These are phyloP conservation scores for Sandelia bainsii DNA, from an alignment of 2,797 vertebrate species.

Conservation along the genomic window DNA sequence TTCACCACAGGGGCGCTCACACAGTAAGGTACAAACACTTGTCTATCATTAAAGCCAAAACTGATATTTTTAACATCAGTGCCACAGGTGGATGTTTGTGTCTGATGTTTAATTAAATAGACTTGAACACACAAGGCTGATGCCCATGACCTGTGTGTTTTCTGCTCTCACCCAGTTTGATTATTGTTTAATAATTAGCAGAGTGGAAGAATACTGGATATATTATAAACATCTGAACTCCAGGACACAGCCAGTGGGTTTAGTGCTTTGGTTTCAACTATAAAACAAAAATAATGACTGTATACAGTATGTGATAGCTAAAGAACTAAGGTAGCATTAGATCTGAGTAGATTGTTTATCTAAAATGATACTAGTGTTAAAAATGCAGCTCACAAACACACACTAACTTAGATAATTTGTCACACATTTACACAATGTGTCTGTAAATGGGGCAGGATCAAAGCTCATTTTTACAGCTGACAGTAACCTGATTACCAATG, in stretches of 20 bases:
- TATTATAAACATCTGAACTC: background rate
- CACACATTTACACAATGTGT: conserved; percentile 5
- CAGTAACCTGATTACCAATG: background rate
- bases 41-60: conserved; percentile 4
- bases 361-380: background rate
- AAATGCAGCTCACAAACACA: conserved; percentile 2
- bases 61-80: background rate
- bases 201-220: background rate
- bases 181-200: conserved; percentile 68
- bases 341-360: background rate
- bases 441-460: conserved; percentile 34
- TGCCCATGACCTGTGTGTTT: conserved; percentile 35
- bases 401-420: conserved; percentile 40
- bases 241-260: background rate
- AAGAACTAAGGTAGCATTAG: background rate
- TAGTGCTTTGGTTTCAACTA: background rate
- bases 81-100: background rate
- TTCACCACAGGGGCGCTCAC: too few species aligned
- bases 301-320: background rate
- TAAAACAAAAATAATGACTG: background rate
- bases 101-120: conserved; percentile 25
- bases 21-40: background rate
- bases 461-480: conserved; percentile 43
- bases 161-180: conserved; percentile 4
- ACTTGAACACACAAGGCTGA: conserved; percentile 34